phyloP scores from a whole-genome alignment of 2,797 vertebrate genomes.

The Peromyscus aztecus region DNA sequence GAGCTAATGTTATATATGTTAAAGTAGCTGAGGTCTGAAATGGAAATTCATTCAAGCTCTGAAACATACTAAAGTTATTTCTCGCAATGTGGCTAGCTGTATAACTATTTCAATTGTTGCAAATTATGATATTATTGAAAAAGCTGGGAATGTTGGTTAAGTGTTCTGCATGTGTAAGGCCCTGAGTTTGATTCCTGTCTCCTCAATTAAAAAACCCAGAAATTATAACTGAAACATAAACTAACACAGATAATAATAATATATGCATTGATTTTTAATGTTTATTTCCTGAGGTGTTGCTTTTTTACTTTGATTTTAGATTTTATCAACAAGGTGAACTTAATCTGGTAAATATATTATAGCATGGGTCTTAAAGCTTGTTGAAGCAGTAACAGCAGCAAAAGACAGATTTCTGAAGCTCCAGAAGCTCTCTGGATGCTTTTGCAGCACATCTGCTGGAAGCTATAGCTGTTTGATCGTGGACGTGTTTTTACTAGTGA shows the following conservation, averaged over 20 bases:
- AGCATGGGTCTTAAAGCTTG: slow-evolving; percentile 3
- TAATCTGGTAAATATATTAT: slow-evolving; percentile 28
- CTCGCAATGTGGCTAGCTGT: not conserved
- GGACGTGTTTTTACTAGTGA: slow-evolving; percentile 19
- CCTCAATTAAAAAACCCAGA: not conserved
- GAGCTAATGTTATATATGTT: not conserved
- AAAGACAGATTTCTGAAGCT: slow-evolving; percentile 41
- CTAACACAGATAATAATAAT: slow-evolving; percentile 39
- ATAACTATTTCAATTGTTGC: slow-evolving; percentile 17
- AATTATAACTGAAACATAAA: slow-evolving; percentile 45
- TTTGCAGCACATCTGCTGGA: not conserved
- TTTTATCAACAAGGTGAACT: not conserved
- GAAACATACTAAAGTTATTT: slow-evolving; percentile 54
- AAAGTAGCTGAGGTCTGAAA: slow-evolving; percentile 35
- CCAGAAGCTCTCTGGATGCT: not conserved
- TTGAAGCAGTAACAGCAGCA: not conserved
- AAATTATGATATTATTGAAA: slow-evolving; percentile 2
- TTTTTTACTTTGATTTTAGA: slow-evolving; percentile 19
- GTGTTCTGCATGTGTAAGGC: not conserved
- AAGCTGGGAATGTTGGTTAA: not conserved
- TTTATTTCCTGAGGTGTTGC: not conserved
- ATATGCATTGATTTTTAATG: not conserved
- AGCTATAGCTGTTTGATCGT: slow-evolving; percentile 7
- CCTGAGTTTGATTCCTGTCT: not conserved
- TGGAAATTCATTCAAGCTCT: slow-evolving; percentile 51